Evolutionary conservation across 2,113 vertebrate genomes (phyloP).

Genomic region (mouse (Mus musculus)): GRCm39 chr11:36641001-36641500

Average conservation of each 20-base stretch:
- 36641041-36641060: conserved; percentile 73
- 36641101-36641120: conserved; percentile 52
- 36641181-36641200: conserved; percentile 15
- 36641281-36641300: background rate
- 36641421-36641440: too few species aligned
- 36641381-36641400: background rate
- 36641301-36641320: background rate
- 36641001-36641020: conserved; percentile 85
- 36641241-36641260: background rate
- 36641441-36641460: background rate
- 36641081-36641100: conserved; percentile 64
- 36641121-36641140: conserved; percentile 51
- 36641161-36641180: conserved; percentile 41
- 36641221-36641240: too few species aligned
- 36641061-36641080: conserved; percentile 62
- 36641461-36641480: rapidly evolving
- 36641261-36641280: background rate
- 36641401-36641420: background rate
- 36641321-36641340: background rate
- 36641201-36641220: background rate
- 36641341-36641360: background rate
- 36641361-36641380: background rate
- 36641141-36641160: conserved; percentile 11
- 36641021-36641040: conserved; percentile 77
- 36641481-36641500: background rate